phyloP scores from a whole-genome alignment of 2,113 vertebrate species.

The Chascanopsetta lugubris region DNA sequence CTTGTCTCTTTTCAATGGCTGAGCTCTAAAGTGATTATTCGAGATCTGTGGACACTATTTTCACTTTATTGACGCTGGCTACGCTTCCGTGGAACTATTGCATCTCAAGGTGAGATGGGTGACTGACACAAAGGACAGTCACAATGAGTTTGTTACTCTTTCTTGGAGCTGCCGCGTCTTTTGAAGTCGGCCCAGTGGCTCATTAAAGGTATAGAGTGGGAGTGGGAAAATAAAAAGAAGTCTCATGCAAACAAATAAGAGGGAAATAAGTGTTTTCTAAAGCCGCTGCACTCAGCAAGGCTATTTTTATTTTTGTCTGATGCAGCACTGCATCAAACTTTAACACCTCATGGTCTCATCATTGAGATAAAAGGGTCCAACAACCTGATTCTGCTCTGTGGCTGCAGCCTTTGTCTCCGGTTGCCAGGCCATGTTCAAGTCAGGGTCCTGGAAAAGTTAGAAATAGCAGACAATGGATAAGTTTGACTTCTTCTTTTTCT shows the following conservation, averaged over 20 bases:
- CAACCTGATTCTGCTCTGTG: background rate
- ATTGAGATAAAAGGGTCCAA: background rate
- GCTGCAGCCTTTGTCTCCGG: background rate
- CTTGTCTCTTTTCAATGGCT: background rate
- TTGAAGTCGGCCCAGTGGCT: background rate
- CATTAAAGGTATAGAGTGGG: background rate
- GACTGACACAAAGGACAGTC: background rate
- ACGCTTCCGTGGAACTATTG: background rate
- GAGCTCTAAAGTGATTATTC: background rate
- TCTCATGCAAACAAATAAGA: background rate
- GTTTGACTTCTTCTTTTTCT: too few relatives aligned
- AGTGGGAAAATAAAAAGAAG: background rate
- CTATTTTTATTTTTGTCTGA: background rate
- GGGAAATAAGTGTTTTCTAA: background rate
- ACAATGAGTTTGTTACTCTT: background rate
- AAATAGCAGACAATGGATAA: background rate
- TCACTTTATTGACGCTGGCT: background rate
- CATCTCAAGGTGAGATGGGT: background rate
- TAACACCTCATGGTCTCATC: background rate
- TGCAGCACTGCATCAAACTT: background rate
- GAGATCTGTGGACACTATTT: background rate
- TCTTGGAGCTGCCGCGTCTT: background rate
- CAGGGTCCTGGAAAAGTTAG: too few relatives aligned
- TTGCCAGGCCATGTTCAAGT: background rate
- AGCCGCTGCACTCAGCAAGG: background rate